Evolutionary conservation across 1,140 invertebrate genomes (phyloP), one percentile per base, ranked within the genome.

Genomic region (Drosophila pallidifrons): DNA sequence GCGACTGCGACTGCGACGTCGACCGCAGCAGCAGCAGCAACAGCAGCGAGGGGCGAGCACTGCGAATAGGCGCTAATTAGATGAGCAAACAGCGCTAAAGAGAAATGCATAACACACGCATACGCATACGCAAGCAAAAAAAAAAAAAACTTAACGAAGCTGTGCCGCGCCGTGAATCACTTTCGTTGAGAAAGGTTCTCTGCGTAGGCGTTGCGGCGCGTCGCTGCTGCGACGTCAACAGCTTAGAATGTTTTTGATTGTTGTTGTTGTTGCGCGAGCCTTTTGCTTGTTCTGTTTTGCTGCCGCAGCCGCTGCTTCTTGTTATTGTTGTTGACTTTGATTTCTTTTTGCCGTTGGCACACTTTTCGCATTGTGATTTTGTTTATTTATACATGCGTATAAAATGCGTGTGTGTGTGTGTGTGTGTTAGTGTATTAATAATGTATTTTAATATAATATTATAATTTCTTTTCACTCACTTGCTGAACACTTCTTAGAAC

Each of bases 131-230:
- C 5, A 43, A 61, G 30, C 59, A 49, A 16, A 13, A 47, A 49
- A 61, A 43, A 20, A 43, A 20, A 20, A 54, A 54, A 54, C 49
- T 57, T 13, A 41, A 70, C 63, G 69, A 52, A 63, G 25, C 59
- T 3, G 38, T 41, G 57, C 59, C 5, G 38, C 32, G 57, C 43
- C 15, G 77, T 87, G 83, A 88, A 88, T 88, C 83, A 88, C 83
- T 88, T 88, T 88, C 83, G 65, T 88, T 88, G 80, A 88, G 83
- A 88, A 88, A 88, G 85, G 85, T 81, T 88, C 67, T 61, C 57
- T 46, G 63, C 72, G 65, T 74, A 60, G 59, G 74, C 59, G 74
- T 67, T 57, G 52, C 15, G 46, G 43, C 28, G 63, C 60, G 51
- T 10, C 41, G 47, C 32, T 15, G 30, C 30, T 1, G 32, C 32